phyloP scores from a whole-genome alignment of 2,888 invertebrate genomes.

The Pherbina coryleti region DNA sequence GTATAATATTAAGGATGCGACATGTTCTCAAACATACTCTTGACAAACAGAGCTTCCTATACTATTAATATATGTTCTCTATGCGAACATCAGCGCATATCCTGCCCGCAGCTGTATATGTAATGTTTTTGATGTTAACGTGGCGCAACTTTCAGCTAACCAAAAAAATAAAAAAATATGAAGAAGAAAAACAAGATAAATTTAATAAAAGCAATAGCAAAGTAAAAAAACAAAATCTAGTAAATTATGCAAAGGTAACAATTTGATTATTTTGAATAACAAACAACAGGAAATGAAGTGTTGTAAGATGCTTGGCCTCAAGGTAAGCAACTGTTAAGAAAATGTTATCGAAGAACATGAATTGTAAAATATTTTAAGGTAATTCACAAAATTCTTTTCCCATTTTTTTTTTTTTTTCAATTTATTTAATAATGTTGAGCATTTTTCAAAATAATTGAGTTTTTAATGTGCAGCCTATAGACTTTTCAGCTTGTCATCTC shows the following conservation, averaged over 20 bases:
- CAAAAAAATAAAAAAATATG: neutral
- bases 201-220: neutral
- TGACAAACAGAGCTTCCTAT: too few species aligned
- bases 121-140: conserved; percentile 13
- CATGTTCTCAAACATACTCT: neutral
- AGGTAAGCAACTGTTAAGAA: neutral
- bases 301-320: neutral
- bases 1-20: neutral
- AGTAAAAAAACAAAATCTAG: neutral
- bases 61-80: neutral
- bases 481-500: too few species aligned
- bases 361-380: neutral
- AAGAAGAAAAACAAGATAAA: neutral
- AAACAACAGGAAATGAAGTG: neutral
- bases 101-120: neutral
- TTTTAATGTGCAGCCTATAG: too few species aligned
- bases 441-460: neutral
- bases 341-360: neutral
- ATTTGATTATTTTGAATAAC: conserved; percentile 4
- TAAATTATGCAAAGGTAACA: conserved; percentile 8
- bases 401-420: neutral
- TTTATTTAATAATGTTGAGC: neutral
- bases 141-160: conserved; percentile 2
- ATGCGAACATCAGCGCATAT: neutral
- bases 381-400: neutral